Conservation (phyloP, 2,888 invertebrate genomes). For the Leptothorax acervorum region DNA sequence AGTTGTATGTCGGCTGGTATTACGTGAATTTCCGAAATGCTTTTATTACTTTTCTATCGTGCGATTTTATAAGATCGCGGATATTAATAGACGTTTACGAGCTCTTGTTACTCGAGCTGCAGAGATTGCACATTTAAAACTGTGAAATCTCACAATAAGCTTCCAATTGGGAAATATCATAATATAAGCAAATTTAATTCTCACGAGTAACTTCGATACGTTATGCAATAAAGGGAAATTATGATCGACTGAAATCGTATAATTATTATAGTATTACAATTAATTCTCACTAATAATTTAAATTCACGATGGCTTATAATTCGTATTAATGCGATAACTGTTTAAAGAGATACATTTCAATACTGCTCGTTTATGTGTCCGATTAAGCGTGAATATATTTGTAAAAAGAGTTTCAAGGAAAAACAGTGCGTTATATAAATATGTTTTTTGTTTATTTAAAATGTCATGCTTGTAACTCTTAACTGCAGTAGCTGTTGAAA, state of each 20-base stretch:
- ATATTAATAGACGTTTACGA: neutral
- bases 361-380: neutral
- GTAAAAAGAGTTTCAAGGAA: no score
- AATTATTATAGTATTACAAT: neutral
- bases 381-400: neutral
- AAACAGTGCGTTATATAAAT: neutral
- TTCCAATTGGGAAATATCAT: neutral
- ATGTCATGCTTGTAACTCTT: neutral
- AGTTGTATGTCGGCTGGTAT: neutral
- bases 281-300: neutral
- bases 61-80: neutral
- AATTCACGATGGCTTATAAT: neutral
- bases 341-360: neutral
- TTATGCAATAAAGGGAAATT: neutral
- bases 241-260: neutral
- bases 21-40: neutral
- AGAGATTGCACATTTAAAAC: neutral
- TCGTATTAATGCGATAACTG: neutral
- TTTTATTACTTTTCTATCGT: neutral
- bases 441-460: neutral
- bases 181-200: neutral
- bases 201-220: neutral
- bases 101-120: neutral
- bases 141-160: neutral
- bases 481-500: neutral